phyloP scores from a whole-genome alignment of 1,140 invertebrate species.

The Uloborus diversus region DNA sequence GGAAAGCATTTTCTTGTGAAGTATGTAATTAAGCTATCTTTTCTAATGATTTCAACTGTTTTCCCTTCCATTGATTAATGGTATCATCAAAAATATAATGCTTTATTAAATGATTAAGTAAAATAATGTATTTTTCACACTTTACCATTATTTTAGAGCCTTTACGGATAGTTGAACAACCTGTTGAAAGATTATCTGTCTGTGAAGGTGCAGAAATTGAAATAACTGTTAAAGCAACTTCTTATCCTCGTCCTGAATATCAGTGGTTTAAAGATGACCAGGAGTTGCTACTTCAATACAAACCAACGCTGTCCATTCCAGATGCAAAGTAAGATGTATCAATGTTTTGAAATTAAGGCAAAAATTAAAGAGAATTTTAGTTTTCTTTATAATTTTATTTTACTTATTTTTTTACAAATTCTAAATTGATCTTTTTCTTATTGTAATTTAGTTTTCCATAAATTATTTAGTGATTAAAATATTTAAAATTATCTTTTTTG shows the following conservation, averaged over 20 bases:
- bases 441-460: no score
- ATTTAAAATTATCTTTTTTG: no score
- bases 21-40: no score
- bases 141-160: slow-evolving; percentile 11
- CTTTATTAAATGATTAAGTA: no score
- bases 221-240: background rate
- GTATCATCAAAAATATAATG: no score
- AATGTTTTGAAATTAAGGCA: background rate
- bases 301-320: background rate
- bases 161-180: slow-evolving; percentile 10
- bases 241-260: slow-evolving; percentile 26
- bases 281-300: background rate
- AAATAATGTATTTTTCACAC: no score
- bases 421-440: no score
- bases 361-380: background rate
- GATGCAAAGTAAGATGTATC: background rate
- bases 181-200: background rate
- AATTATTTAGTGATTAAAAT: no score
- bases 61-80: no score
- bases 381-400: background rate
- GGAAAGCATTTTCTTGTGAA: no score
- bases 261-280: slow-evolving; percentile 36
- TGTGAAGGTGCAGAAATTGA: background rate
- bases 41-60: no score
- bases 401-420: no score